phyloP scores from a whole-genome alignment of 2,888 invertebrate genomes.

The Spodoptera exigua region DNA sequence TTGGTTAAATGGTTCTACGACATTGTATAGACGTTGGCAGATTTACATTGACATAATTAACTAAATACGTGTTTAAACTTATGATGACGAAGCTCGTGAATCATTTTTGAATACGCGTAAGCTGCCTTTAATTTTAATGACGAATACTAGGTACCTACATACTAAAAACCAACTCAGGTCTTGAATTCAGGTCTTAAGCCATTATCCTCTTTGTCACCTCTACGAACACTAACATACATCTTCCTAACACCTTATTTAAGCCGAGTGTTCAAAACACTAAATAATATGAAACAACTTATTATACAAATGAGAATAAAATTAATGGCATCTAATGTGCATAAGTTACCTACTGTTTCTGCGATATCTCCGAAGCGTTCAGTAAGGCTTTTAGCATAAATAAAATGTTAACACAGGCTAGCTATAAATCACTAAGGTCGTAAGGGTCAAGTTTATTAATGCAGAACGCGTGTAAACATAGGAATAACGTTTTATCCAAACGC shows the following conservation, averaged over 20 bases:
- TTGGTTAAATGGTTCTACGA: constrained; percentile 51
- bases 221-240: constrained; percentile 2
- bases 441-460: constrained; percentile 81
- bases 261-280: constrained; percentile 7
- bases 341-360: constrained; percentile 50
- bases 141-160: background rate
- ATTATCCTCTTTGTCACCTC: background rate
- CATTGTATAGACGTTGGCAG: constrained; percentile 48
- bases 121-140: background rate
- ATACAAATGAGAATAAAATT: constrained; percentile 34
- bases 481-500: constrained; percentile 71
- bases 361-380: constrained; percentile 39
- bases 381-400: constrained; percentile 63
- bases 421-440: constrained; percentile 64
- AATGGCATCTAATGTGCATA: constrained; percentile 46
- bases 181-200: background rate
- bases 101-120: constrained; percentile 21
- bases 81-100: constrained; percentile 31
- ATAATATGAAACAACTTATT: constrained; percentile 23
- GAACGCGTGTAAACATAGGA: constrained; percentile 70
- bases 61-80: constrained; percentile 50
- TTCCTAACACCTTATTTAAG: constrained; percentile 2
- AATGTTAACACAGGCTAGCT: constrained; percentile 51
- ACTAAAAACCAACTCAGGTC: constrained; percentile 7
- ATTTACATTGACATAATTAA: constrained; percentile 51